Conservation (phyloP, 53 echinoderm and acorn worm genomes). For the Stichopus horrens region DNA sequence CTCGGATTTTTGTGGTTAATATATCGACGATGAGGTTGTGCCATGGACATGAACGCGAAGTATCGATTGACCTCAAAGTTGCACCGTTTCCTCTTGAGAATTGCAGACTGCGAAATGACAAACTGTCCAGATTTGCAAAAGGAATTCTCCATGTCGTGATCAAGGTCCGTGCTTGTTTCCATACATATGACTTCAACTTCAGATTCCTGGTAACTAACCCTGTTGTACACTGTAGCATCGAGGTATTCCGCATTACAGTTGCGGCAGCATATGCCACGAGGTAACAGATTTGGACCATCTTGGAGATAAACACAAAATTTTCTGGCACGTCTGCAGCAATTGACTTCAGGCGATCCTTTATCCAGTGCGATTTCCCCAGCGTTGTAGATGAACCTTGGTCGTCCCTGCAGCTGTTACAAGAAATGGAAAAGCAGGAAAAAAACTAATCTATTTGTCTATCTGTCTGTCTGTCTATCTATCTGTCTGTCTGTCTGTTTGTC, state of each 20-base stretch:
- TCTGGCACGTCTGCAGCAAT: not conserved
- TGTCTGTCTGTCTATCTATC: too few species aligned
- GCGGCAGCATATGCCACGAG: too few species aligned
- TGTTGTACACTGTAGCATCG: not conserved
- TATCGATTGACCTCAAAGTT: not conserved
- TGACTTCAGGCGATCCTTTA: not conserved
- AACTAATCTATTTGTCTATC: too few species aligned
- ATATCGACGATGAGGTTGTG: not conserved
- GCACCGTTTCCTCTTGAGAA: not conserved
- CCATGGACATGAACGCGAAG: constrained; percentile 11
- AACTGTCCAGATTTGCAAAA: too few species aligned
- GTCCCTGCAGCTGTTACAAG: too few species aligned
- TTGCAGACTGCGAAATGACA: not conserved
- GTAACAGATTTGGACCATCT: too few species aligned
- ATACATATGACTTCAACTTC: too few species aligned
- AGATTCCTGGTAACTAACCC: not conserved
- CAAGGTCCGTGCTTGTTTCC: not conserved
- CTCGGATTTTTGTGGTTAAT: not conserved
- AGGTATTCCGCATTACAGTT: constrained; percentile 42
- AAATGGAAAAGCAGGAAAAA: too few species aligned
- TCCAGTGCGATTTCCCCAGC: not conserved
- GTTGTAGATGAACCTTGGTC: not conserved
- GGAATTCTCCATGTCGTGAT: too few species aligned
- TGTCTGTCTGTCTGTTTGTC: too few species aligned
- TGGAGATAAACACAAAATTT: constrained; percentile 8